Evolutionary conservation across 2,888 invertebrate genomes (phyloP).

Genomic region (Antheraea assamensis): DNA sequence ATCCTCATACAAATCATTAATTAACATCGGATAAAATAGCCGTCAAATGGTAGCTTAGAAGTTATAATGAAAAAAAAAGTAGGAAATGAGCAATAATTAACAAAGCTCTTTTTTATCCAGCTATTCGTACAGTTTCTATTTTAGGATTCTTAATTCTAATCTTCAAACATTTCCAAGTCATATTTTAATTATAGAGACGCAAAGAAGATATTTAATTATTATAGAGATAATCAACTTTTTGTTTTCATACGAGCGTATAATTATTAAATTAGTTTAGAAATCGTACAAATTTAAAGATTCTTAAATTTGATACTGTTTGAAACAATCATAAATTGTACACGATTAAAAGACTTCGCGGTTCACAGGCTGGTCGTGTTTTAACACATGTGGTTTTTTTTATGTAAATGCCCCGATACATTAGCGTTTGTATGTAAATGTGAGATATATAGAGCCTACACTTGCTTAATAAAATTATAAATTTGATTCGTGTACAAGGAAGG

Average conservation of each 20-base stretch:
- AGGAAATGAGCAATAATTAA: not conserved
- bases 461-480: slow-evolving; percentile 42
- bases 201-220: not conserved
- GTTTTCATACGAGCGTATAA: not conserved
- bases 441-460: slow-evolving; percentile 34
- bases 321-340: not conserved
- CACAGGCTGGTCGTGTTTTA: not conserved
- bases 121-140: not conserved
- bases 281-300: not conserved
- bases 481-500: slow-evolving; percentile 16
- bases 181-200: not conserved
- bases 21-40: too few relatives aligned
- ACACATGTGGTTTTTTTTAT: not conserved
- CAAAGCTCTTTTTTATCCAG: not conserved
- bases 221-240: not conserved
- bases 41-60: too few relatives aligned
- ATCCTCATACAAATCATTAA: too few relatives aligned
- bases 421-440: slow-evolving; percentile 39
- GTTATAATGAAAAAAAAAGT: too few relatives aligned
- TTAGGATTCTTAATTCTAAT: not conserved
- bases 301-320: not conserved
- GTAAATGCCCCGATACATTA: slow-evolving; percentile 21
- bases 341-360: not conserved
- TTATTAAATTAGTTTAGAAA: not conserved
- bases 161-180: not conserved